Conservation (phyloP, 2,113 vertebrate species). For the Mesoclemmys tuberculata region DNA sequence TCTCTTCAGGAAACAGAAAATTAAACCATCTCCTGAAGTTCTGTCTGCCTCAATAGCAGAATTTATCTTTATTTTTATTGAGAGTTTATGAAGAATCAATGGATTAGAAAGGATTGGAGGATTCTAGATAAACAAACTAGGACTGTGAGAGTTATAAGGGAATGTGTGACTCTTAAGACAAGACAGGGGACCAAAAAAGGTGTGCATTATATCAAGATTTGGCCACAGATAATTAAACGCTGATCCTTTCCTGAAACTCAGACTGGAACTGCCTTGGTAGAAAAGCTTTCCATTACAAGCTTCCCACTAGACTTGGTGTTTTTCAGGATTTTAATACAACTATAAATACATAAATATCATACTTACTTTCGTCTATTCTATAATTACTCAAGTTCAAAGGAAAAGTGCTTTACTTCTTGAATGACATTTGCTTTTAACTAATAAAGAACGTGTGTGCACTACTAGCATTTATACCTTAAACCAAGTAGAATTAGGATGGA, state of each 20-base stretch:
- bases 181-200: fast-evolving
- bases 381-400: background rate
- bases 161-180: background rate
- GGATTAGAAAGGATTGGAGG: background rate
- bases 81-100: background rate
- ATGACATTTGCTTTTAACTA: background rate
- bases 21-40: background rate
- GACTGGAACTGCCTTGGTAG: background rate
- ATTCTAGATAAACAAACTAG: background rate
- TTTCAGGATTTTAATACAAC: background rate
- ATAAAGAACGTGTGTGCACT: background rate
- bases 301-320: background rate
- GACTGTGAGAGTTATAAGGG: background rate
- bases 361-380: background rate
- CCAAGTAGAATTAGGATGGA: background rate
- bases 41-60: background rate
- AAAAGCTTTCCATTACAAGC: background rate
- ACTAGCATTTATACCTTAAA: background rate
- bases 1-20: fast-evolving
- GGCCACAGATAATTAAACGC: background rate
- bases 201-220: background rate
- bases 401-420: background rate
- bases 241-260: background rate
- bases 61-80: background rate
- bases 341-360: background rate